These are phyloP conservation scores for Oenanthe melanoleuca DNA, from an alignment of 2,113 vertebrate genomes.

Conservation along the genomic window DNA sequence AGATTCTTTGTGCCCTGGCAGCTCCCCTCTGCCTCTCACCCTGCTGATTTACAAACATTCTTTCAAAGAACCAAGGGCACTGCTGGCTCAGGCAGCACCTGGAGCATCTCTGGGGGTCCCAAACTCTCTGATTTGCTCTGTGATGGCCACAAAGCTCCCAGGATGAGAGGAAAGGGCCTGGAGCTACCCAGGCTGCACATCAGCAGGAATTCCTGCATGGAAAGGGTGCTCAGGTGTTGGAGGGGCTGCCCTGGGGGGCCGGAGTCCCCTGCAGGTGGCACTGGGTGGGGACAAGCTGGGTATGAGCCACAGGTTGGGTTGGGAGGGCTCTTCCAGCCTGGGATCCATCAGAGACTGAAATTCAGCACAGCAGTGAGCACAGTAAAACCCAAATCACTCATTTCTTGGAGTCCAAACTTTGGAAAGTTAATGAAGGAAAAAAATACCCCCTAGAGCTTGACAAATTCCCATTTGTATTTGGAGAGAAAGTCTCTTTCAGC, in stretches of 20 bases:
- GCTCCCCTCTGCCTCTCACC: neutral
- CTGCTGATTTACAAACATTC: neutral
- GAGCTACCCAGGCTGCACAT: rapidly evolving
- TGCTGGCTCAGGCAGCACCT: neutral
- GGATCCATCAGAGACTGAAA: neutral
- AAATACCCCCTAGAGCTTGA: neutral
- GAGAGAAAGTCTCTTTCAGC: neutral
- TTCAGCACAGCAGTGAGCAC: rapidly evolving
- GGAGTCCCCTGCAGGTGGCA: neutral
- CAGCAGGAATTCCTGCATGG: neutral
- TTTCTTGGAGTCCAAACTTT: neutral
- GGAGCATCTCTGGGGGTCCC: rapidly evolving
- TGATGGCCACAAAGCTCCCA: rapidly evolving
- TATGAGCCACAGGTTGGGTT: rapidly evolving
- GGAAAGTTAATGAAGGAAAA: neutral
- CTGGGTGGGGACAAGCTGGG: neutral
- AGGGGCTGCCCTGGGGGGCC: neutral
- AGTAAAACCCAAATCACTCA: rapidly evolving
- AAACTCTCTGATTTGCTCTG: rapidly evolving
- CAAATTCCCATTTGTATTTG: neutral
- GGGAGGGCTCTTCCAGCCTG: neutral
- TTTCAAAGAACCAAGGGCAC: neutral
- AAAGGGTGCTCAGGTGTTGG: neutral
- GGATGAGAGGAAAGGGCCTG: rapidly evolving
- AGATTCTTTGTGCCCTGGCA: constrained; percentile 23